phyloP scores from a whole-genome alignment of 2,113 vertebrate genomes.

The Rallus limicola region DNA sequence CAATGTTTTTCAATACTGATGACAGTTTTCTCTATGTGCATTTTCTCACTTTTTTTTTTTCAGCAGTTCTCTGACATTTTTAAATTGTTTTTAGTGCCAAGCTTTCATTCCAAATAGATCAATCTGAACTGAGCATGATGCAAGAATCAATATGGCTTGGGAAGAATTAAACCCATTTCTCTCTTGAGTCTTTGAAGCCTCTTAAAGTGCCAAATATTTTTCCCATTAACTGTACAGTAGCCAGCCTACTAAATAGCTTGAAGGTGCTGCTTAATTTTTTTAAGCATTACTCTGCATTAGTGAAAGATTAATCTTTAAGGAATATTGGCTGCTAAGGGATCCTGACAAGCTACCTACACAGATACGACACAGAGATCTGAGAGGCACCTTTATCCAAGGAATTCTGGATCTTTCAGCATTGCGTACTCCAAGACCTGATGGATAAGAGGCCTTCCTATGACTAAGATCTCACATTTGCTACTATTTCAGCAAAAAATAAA shows the following conservation, averaged over 20 bases:
- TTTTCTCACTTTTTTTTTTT: conserved; percentile 15
- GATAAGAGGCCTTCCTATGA: neutral
- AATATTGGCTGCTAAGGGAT: neutral
- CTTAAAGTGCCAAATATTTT: conserved; percentile 21
- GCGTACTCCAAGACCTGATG: neutral
- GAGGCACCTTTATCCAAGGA: neutral
- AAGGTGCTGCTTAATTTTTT: neutral
- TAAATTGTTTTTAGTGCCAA: conserved; percentile 42
- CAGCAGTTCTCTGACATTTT: conserved; percentile 42
- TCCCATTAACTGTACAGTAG: neutral
- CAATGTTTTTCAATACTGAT: neutral
- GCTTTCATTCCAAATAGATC: conserved; percentile 53
- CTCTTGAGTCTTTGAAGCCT: conserved; percentile 17
- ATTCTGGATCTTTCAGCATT: neutral
- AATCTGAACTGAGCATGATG: conserved; percentile 12
- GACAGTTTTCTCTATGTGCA: neutral
- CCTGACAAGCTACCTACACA: neutral
- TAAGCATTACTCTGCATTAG: neutral
- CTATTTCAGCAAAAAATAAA: neutral
- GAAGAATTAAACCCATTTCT: conserved; percentile 39
- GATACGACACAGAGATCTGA: neutral
- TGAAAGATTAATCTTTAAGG: neutral
- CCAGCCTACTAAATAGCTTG: neutral
- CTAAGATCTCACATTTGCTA: neutral
- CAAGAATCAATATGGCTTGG: conserved; percentile 41